Conservation (phyloP, 2,113 vertebrate species). For the Leiothrix lutea region DNA sequence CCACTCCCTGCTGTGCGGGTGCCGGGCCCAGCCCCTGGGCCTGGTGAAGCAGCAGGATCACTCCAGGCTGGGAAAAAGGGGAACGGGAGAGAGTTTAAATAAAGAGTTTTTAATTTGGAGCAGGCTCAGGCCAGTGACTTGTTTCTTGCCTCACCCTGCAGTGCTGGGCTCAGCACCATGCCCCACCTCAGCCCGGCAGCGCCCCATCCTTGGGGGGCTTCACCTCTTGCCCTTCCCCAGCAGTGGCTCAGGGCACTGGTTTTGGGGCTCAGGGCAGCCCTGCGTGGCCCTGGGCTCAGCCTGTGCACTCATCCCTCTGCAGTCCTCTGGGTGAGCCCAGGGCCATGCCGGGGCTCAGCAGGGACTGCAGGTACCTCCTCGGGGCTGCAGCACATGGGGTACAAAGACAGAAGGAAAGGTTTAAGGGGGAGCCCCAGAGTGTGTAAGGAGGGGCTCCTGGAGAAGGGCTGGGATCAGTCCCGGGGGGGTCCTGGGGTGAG, state of each 20-base stretch:
- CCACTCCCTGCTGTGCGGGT: background rate
- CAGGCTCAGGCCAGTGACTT: fast-evolving
- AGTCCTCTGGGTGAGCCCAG: no score
- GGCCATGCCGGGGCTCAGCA: background rate
- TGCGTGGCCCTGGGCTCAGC: background rate
- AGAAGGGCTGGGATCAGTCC: background rate
- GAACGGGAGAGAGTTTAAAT: slow-evolving; percentile 48
- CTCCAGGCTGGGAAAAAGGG: slow-evolving; percentile 19
- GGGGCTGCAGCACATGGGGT: background rate
- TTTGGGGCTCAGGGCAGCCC: background rate
- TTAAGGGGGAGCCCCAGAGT: background rate
- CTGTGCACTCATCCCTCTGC: fast-evolving
- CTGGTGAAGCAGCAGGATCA: slow-evolving; percentile 5
- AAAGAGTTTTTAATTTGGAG: slow-evolving; percentile 68
- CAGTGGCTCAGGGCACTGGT: fast-evolving
- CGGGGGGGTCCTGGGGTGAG: background rate
- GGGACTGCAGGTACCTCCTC: background rate
- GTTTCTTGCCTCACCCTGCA: fast-evolving
- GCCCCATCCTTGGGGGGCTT: fast-evolving
- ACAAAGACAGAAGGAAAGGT: background rate
- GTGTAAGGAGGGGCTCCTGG: background rate
- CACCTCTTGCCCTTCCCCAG: background rate
- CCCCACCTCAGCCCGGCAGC: fast-evolving
- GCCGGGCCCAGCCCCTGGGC: background rate
- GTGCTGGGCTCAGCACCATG: background rate